These are phyloP conservation scores for Hyposoter dolosus DNA, from an alignment of 2,888 invertebrate species.

Conservation along the genomic window DNA sequence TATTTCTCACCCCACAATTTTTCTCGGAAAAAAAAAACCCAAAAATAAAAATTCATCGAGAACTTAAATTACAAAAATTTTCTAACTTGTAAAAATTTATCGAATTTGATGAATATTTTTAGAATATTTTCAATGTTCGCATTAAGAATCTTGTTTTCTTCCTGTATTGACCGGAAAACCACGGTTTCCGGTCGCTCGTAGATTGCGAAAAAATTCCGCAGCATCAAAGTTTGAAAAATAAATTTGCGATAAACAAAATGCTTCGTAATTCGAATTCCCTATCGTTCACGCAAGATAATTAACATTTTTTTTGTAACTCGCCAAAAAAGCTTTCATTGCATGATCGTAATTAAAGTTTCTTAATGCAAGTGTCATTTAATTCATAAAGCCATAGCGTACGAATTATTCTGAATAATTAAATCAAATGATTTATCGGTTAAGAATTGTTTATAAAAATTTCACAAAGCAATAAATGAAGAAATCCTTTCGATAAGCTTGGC, in stretches of 20 bases:
- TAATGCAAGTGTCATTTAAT: neutral
- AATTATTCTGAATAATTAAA: neutral
- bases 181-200: neutral
- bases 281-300: neutral
- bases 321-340: neutral
- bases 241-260: neutral
- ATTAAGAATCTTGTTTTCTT: neutral
- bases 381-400: no score
- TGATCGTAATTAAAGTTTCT: neutral
- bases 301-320: neutral
- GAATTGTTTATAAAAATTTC: no score
- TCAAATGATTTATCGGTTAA: neutral
- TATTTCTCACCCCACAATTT: neutral
- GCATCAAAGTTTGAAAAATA: neutral
- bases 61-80: no score
- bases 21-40: no score
- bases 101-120: no score
- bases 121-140: neutral
- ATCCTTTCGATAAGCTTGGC: neutral
- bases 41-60: no score
- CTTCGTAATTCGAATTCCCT: neutral
- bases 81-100: no score
- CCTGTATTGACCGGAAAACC: neutral
- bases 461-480: neutral
- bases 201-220: neutral